A percentile compares a stretch with the other conserved stretches of the same genome.
phyloP scores from a whole-genome alignment of 2,888 invertebrate species.

The Drosophila incognita region DNA sequence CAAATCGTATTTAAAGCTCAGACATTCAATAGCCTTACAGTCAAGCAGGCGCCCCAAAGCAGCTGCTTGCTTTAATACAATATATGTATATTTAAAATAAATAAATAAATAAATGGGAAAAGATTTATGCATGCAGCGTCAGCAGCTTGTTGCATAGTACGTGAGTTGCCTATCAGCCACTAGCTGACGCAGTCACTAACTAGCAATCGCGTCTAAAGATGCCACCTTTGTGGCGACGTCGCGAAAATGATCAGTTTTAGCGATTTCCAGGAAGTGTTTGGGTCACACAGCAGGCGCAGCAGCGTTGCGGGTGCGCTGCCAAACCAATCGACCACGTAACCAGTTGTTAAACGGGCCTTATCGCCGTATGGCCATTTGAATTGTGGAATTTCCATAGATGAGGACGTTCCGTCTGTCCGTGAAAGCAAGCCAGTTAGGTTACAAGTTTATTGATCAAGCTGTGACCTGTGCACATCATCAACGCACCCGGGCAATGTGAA shows the following conservation, averaged over 20 bases:
- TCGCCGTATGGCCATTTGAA: slow-evolving; percentile 71
- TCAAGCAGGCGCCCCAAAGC: slow-evolving; percentile 22
- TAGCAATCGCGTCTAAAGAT: slow-evolving; percentile 60
- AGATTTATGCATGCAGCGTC: slow-evolving; percentile 75
- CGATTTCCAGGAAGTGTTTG: slow-evolving; percentile 74
- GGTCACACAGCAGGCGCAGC: slow-evolving; percentile 41
- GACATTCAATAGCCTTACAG: slow-evolving; percentile 43
- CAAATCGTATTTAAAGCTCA: slow-evolving; percentile 69
- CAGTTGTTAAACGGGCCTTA: slow-evolving; percentile 79
- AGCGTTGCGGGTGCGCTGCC: slow-evolving; percentile 55
- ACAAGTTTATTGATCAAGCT: slow-evolving; percentile 46
- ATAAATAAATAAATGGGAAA: slow-evolving; percentile 65
- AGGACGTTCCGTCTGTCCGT: slow-evolving; percentile 31
- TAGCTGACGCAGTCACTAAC: slow-evolving; percentile 9
- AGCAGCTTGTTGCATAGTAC: slow-evolving; percentile 41
- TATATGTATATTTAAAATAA: slow-evolving; percentile 57
- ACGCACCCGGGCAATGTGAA: slow-evolving; percentile 26
- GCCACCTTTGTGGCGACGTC: slow-evolving; percentile 68
- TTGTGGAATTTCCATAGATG: slow-evolving; percentile 64
- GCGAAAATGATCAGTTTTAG: slow-evolving; percentile 51
- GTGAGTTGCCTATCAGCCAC: slow-evolving; percentile 42
- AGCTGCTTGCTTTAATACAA: slow-evolving; percentile 30
- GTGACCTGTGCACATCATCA: slow-evolving; percentile 58
- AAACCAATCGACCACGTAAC: slow-evolving; percentile 60
- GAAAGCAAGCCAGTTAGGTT: slow-evolving; percentile 50